phyloP scores from a whole-genome alignment of 2,888 invertebrate genomes.

The Eupithecia exiguata region DNA sequence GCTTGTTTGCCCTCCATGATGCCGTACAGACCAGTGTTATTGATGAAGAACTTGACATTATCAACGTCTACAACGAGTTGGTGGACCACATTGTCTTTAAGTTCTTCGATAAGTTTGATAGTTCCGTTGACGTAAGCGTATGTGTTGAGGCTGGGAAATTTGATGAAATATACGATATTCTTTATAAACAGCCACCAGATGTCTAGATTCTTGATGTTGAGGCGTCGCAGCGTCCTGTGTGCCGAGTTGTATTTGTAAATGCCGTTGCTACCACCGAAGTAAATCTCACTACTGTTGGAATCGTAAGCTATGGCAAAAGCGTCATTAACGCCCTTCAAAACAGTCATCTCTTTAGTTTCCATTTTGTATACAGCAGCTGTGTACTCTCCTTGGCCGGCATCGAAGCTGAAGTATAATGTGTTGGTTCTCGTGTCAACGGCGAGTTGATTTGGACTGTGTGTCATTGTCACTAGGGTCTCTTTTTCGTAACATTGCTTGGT shows the following conservation, averaged over 20 bases:
- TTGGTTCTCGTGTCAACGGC: slow-evolving; percentile 64
- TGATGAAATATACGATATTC: slow-evolving; percentile 64
- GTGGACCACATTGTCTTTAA: slow-evolving; percentile 58
- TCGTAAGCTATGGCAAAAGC: slow-evolving; percentile 70
- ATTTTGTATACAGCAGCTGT: slow-evolving; percentile 63
- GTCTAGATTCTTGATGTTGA: slow-evolving; percentile 64
- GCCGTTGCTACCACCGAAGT: slow-evolving; percentile 73
- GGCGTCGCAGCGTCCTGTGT: slow-evolving; percentile 54
- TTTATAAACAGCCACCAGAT: slow-evolving; percentile 73
- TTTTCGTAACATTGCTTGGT: slow-evolving; percentile 64
- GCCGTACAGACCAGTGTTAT: slow-evolving; percentile 67
- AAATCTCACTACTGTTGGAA: slow-evolving; percentile 55
- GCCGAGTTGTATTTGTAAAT: slow-evolving; percentile 66
- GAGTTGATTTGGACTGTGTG: slow-evolving; percentile 73
- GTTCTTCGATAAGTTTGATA: slow-evolving; percentile 50
- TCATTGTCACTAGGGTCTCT: slow-evolving; percentile 59
- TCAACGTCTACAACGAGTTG: slow-evolving; percentile 69
- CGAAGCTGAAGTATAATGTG: slow-evolving; percentile 71
- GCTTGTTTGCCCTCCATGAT: slow-evolving; percentile 49
- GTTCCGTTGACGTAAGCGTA: slow-evolving; percentile 62
- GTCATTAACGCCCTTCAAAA: slow-evolving; percentile 71
- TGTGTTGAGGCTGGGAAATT: slow-evolving; percentile 67
- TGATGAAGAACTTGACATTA: slow-evolving; percentile 67
- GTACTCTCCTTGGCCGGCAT: slow-evolving; percentile 70
- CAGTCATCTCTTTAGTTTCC: slow-evolving; percentile 59